Conservation (phyloP, 1,140 invertebrate species). For the Kradibia gibbosae region DNA sequence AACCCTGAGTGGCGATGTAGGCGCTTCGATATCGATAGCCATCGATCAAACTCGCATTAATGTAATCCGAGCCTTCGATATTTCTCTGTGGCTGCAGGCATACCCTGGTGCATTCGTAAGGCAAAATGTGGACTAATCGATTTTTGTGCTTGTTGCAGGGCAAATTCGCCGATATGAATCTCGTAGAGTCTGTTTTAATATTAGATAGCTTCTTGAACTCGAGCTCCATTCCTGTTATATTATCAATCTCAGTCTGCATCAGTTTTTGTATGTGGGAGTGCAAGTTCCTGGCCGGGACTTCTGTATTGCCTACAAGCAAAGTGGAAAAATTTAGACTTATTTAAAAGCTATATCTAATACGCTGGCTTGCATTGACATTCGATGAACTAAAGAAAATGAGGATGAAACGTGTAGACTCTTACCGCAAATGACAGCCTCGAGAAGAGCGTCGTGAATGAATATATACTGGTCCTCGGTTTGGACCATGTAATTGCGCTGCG, state of each 20-base stretch:
- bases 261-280: constrained; percentile 96
- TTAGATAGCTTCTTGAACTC: constrained; percentile 98
- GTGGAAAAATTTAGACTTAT: too few relatives aligned
- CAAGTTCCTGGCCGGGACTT: constrained; percentile 92
- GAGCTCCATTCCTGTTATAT: constrained; percentile 96
- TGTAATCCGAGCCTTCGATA: constrained; percentile 97
- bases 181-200: constrained; percentile 93
- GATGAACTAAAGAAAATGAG: not conserved
- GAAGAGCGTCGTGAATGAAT: constrained; percentile 97
- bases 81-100: constrained; percentile 92
- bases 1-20: constrained; percentile 97
- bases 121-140: constrained; percentile 96
- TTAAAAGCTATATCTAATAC: too few relatives aligned
- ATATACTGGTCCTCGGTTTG: constrained; percentile 99
- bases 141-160: constrained; percentile 99
- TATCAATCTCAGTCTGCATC: constrained; percentile 86
- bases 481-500: constrained; percentile 97
- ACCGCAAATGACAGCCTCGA: constrained; percentile 96
- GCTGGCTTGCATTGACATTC: too few relatives aligned
- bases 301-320: constrained; percentile 85
- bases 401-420: not conserved
- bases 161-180: constrained; percentile 96
- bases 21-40: constrained; percentile 92
- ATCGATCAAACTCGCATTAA: constrained; percentile 99
- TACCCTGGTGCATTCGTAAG: constrained; percentile 96